phyloP scores from a whole-genome alignment of 1,140 invertebrate species.

The Camponotus vicinus region DNA sequence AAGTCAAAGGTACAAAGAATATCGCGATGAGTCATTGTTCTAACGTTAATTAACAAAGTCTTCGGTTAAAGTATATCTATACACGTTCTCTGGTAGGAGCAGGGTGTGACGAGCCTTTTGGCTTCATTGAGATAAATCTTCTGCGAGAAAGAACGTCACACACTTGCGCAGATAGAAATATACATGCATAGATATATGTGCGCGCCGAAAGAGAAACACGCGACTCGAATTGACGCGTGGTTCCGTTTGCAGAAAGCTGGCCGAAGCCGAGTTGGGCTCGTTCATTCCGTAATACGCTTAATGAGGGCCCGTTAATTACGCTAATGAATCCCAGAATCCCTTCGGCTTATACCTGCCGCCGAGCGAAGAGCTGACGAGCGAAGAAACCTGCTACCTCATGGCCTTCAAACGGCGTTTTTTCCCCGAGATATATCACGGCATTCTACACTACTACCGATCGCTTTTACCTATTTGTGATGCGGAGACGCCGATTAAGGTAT shows the following conservation, averaged over 20 bases:
- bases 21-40: neutral
- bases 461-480: neutral
- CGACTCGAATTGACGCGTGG: constrained; percentile 72
- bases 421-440: constrained; percentile 29
- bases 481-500: constrained; percentile 39
- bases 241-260: constrained; percentile 70
- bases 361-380: constrained; percentile 1
- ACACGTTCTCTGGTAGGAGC: neutral
- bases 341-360: constrained; percentile 65
- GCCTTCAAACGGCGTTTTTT: constrained; percentile 20
- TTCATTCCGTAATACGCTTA: constrained; percentile 75
- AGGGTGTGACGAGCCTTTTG: neutral
- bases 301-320: constrained; percentile 79
- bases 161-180: neutral
- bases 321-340: constrained; percentile 79
- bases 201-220: constrained; percentile 42
- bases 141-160: neutral
- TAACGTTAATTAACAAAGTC: neutral
- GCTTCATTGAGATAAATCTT: constrained; percentile 14
- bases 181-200: neutral
- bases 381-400: constrained; percentile 37
- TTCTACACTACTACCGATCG: constrained; percentile 22
- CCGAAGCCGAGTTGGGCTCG: constrained; percentile 43
- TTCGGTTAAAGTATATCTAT: neutral
- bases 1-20: neutral